Base-by-base conservation (phyloP, 2,113 vertebrate genomes). In the Osmerus mordax region DNA sequence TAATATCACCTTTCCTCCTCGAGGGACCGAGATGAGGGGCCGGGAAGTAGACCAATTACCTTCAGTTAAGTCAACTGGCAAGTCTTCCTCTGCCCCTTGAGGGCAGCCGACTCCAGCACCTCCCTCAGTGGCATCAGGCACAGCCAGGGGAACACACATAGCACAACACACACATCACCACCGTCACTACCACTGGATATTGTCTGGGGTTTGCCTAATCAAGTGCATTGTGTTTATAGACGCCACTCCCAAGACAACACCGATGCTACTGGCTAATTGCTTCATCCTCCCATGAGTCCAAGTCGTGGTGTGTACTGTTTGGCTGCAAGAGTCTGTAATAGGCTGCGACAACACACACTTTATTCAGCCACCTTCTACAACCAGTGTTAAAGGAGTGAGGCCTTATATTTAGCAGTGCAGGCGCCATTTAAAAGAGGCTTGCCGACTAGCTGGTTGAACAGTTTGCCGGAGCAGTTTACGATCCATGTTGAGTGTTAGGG, bases 31-130 rank as follows among this genome's bases (percentile, higher is more conserved):
- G 92, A 92, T 91, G 92, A 93, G 92, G 91, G 93, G 92, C 92
- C 92, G 88, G 93, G 92, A 93, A 92, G 77, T 81, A 83, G 88
- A 89, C 87, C 94, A 96, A 96, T 96, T 96, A 96, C 92, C 91
- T 94, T 93, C 94, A 96, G 96, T 97, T 96, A 97, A 95, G 94
- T 96, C 93, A 97, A 94, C 92, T 89, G 90, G 94, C 91, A 90
- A 94, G 79, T 93, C 92, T 90, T 92, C 91, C 90, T 64, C 91
- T 87, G 92, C 92, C 92, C 93, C 91, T 87, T 87, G 88, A 32
- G 94, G 92, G 87, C 78, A 76, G 66, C 74, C 77, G 82, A 80
- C 75, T 81, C 18, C 62, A 6, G 7, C 4, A 41, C 13, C 62
- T n/a, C 25, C 54, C 23, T 16, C 60, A 54, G 23, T 4, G 75